Percentiles rank a stretch among this genome's conserved stretches.
Conservation (phyloP, 2,888 invertebrate species). For the Dendrolimus pini region DNA sequence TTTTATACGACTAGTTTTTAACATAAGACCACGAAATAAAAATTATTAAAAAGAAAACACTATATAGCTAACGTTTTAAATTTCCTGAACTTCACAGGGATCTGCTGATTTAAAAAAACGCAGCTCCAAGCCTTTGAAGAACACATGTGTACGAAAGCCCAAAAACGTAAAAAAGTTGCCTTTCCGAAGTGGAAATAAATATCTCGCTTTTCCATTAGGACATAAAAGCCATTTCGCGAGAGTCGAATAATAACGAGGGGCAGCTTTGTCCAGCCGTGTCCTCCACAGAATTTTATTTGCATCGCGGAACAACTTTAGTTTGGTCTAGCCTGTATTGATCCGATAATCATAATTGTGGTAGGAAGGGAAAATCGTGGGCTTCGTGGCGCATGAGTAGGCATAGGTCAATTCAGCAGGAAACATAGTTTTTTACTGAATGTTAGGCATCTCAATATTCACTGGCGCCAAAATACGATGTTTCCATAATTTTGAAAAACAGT, state of each 20-base stretch:
- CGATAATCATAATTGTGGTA: constrained; percentile 64
- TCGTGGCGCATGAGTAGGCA: too few relatives aligned
- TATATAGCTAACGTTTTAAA: too few relatives aligned
- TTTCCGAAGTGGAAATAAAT: constrained; percentile 46
- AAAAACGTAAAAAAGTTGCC: neutral
- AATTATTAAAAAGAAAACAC: too few relatives aligned
- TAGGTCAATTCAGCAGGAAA: too few relatives aligned
- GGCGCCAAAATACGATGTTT: too few relatives aligned
- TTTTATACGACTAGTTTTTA: too few relatives aligned
- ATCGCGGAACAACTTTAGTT: constrained; percentile 55
- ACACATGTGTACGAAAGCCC: neutral
- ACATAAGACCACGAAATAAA: too few relatives aligned
- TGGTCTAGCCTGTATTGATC: constrained; percentile 52
- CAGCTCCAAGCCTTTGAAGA: neutral
- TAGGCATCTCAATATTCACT: too few relatives aligned
- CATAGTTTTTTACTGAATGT: too few relatives aligned
- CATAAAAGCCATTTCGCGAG: constrained; percentile 73
- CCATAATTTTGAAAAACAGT: too few relatives aligned
- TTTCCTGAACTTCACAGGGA: too few relatives aligned
- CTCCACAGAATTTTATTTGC: constrained; percentile 68
- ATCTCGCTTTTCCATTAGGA: constrained; percentile 72
- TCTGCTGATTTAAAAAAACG: too few relatives aligned
- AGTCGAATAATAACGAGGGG: constrained; percentile 73
- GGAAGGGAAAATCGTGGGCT: constrained; percentile 5
- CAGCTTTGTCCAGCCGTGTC: constrained; percentile 64